Conservation (phyloP, 2,888 invertebrate species). For the Himalopsyche tibetana region DNA sequence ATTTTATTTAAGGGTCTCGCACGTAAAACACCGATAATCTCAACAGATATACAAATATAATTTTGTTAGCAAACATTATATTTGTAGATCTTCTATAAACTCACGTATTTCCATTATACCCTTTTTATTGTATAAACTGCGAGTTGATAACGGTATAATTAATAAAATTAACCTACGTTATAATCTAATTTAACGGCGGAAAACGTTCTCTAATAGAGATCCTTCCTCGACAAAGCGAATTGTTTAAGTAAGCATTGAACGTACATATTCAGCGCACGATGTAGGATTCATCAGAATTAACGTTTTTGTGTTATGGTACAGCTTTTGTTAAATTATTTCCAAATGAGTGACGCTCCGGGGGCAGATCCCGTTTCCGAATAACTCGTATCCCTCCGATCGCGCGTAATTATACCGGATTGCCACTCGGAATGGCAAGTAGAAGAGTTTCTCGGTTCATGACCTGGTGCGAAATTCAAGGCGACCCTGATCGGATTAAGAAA, state of each 20-base stretch:
- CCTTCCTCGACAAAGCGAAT: neutral
- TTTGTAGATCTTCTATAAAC: too few relatives aligned
- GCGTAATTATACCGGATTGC: neutral
- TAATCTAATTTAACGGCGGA: neutral
- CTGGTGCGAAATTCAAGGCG: neutral
- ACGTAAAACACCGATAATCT: too few relatives aligned
- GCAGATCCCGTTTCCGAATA: conserved; percentile 8
- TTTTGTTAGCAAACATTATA: too few relatives aligned
- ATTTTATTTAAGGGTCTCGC: too few relatives aligned
- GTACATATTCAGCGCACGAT: conserved; percentile 1
- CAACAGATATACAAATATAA: too few relatives aligned
- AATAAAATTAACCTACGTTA: neutral
- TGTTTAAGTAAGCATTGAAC: neutral
- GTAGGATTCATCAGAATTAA: neutral
- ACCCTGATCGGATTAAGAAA: neutral
- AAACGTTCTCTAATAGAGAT: neutral
- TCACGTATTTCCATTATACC: too few relatives aligned
- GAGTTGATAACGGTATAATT: neutral
- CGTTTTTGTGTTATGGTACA: neutral
- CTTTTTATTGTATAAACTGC: too few relatives aligned
- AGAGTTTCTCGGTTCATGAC: neutral
- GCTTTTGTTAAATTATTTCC: neutral
- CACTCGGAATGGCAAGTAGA: conserved; percentile 4
- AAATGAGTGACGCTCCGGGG: conserved; percentile 16
- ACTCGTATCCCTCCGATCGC: neutral